Evolutionary conservation across 2,797 vertebrate genomes (phyloP), one percentile per base, ranked within the genome.

Genomic region (Clarias platycephalus): DNA sequence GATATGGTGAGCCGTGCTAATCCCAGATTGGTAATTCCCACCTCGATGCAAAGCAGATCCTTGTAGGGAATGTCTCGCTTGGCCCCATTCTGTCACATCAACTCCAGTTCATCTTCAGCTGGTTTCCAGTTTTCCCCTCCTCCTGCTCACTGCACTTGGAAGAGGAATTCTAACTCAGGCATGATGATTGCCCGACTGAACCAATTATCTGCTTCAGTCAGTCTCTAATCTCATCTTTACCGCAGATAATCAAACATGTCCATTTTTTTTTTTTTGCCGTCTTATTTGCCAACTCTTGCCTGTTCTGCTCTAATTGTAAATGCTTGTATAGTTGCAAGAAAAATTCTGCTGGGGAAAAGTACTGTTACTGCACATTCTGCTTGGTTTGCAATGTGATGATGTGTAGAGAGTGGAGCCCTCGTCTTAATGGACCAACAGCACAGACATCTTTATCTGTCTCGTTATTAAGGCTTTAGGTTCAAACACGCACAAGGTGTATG

Each of bases 261-360:
- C 55, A 0, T 77, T 28, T 57, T n/a, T n/a, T n/a, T n/a, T n/a
- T 58, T 53, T 22, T 81, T 86, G 84, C 75, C 81, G 83, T 89
- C 87, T 88, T 82, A 55, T 79, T 80, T 79, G 86, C 87, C 85
- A 63, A 89, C 88, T 92, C 88, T 92, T 92, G 93, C 90, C 91
- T 92, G 89, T 91, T 93, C 84, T 85, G 74, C 87, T 90, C 91
- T 88, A 76, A 90, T 92, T 90, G 89, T 89, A 92, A 92, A 89
- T 88, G 93, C 92, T 92, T 90, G 93, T 89, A 91, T 93, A 89
- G 91, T 91, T 95, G 89, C 85, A 89, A 88, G 81, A 87, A 82
- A 62, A 71, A 80, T 84, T 80, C 86, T 87, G 90, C 92, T 92
- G 90, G 90, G 90, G 91, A 92, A 90, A 91, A 91, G 90, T 93